These are phyloP conservation scores for Tetrao urogallus DNA, from an alignment of 2,113 vertebrate species.

Conservation along the genomic window DNA sequence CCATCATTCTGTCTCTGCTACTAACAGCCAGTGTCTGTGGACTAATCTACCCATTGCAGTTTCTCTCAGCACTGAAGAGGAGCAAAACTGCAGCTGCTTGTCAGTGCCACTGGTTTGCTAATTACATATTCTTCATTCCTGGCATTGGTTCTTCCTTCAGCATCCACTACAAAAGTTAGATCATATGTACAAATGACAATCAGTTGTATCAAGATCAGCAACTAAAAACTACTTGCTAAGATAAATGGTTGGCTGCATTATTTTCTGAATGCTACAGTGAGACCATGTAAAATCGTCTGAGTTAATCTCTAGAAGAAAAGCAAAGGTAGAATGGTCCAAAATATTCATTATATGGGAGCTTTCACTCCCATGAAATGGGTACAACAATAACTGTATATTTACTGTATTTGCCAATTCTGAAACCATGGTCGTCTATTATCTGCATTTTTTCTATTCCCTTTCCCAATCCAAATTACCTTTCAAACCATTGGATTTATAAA, in stretches of 20 bases:
- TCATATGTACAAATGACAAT: not conserved
- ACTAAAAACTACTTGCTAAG: not conserved
- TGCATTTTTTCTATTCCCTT: not conserved
- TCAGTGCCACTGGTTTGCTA: not conserved
- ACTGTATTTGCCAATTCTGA: not conserved
- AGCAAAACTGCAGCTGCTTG: not conserved
- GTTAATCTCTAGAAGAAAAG: not conserved
- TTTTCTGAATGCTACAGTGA: not conserved
- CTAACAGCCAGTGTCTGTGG: not conserved
- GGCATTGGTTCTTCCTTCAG: not conserved
- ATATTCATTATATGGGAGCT: not conserved
- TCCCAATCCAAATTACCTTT: not conserved
- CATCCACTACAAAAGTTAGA: not conserved
- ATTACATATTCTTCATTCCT: not conserved
- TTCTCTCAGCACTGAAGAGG: not conserved
- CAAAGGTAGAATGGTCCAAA: not conserved
- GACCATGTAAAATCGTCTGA: not conserved
- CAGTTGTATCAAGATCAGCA: not conserved
- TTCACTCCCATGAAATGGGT: not conserved
- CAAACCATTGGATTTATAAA: slow-evolving; percentile 21
- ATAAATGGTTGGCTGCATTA: not conserved
- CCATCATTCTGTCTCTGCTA: not conserved
- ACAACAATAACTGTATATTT: not conserved
- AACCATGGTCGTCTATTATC: not conserved
- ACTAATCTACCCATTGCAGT: not conserved